phyloP scores from a whole-genome alignment of 2,888 invertebrate species.

The Prenolepis imparis region DNA sequence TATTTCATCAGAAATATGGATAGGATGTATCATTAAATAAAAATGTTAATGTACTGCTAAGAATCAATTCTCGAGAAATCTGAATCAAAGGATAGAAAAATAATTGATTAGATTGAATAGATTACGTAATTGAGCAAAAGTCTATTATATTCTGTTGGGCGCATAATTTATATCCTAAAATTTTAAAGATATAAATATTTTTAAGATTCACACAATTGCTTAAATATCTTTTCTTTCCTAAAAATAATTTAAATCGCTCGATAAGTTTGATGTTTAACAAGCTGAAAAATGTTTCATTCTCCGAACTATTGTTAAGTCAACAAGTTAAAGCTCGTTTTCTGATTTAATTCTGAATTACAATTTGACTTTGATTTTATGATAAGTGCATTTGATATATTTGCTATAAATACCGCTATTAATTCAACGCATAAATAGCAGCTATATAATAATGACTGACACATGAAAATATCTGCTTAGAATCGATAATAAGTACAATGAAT shows the following conservation, averaged over 20 bases:
- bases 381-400: neutral
- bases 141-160: neutral
- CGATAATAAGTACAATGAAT: conserved; percentile 47
- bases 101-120: neutral
- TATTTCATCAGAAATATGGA: neutral
- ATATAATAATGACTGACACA: neutral
- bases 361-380: neutral
- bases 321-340: neutral
- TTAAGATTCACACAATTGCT: neutral
- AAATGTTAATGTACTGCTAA: neutral
- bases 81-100: neutral
- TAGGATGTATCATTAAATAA: neutral
- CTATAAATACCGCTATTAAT: neutral
- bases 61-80: conserved; percentile 5
- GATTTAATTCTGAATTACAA: neutral
- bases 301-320: neutral
- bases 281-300: neutral
- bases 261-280: neutral
- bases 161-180: neutral
- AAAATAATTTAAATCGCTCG: neutral
- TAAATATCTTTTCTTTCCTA: neutral
- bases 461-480: conserved; percentile 2
- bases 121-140: neutral
- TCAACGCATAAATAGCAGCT: neutral
- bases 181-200: neutral